A percentile compares a stretch with the other conserved stretches of the same genome.
Conservation (phyloP, 2,888 invertebrate genomes). For the Rhopalosiphum nymphaeae region DNA sequence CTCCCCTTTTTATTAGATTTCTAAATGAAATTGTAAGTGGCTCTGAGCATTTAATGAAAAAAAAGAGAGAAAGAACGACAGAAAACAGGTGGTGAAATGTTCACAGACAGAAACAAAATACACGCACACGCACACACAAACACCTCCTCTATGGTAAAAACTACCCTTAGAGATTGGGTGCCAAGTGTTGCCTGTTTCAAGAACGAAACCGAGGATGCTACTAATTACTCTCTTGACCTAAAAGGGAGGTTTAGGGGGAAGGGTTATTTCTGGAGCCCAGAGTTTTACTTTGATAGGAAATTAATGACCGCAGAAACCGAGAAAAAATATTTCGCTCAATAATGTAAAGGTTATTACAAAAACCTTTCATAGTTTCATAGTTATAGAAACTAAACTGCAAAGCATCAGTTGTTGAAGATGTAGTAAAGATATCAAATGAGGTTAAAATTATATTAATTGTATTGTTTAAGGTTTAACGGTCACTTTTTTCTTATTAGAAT, state of each 20-base stretch:
- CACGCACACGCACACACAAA: slow-evolving; percentile 24
- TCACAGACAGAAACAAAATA: slow-evolving; percentile 61
- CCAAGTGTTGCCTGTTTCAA: slow-evolving; percentile 65
- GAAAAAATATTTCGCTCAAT: slow-evolving; percentile 56
- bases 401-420: background rate
- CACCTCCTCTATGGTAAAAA: slow-evolving; percentile 59
- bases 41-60: slow-evolving; percentile 61
- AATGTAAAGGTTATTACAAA: slow-evolving; percentile 53
- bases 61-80: slow-evolving; percentile 41
- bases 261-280: slow-evolving; percentile 53
- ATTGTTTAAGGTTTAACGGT: background rate
- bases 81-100: slow-evolving; percentile 65
- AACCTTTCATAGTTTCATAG: slow-evolving; percentile 30
- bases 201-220: slow-evolving; percentile 62
- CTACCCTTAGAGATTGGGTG: slow-evolving; percentile 64
- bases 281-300: slow-evolving; percentile 64
- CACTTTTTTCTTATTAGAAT: background rate
- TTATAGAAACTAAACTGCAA: slow-evolving; percentile 18
- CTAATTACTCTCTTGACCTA: slow-evolving; percentile 65
- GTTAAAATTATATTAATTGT: slow-evolving; percentile 13
- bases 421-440: background rate
- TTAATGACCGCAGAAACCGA: slow-evolving; percentile 62
- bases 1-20: slow-evolving; percentile 63
- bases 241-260: slow-evolving; percentile 53
- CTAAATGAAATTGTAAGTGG: slow-evolving; percentile 64